phyloP scores from a whole-genome alignment of 2,888 invertebrate species.

The Tiphia femorata region DNA sequence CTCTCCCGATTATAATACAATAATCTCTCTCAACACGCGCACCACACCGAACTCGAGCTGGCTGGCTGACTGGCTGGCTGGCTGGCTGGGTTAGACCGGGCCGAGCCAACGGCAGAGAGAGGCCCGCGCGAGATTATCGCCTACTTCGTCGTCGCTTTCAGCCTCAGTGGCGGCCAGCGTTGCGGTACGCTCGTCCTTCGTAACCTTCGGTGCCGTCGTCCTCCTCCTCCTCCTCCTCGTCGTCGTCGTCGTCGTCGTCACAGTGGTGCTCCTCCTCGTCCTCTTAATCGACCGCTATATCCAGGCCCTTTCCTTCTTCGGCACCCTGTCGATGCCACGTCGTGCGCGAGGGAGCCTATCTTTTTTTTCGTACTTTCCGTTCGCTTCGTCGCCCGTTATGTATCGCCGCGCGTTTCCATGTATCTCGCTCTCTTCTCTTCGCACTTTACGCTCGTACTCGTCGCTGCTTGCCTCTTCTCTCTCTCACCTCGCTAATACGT shows the following conservation, averaged over 20 bases:
- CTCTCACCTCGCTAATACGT: constrained; percentile 28
- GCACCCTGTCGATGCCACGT: constrained; percentile 3
- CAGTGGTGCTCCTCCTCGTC: constrained; percentile 1
- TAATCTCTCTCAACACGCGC: constrained; percentile 35
- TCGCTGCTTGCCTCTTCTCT: constrained; percentile 25
- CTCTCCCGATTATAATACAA: not conserved
- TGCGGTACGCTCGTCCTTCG: constrained; percentile 32
- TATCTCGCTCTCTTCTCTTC: constrained; percentile 7
- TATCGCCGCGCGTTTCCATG: constrained; percentile 7
- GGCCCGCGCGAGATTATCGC: constrained; percentile 34
- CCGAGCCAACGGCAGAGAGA: not conserved
- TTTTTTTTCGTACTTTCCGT: constrained; percentile 9
- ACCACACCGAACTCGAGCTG: constrained; percentile 26
- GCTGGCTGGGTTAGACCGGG: constrained; percentile 20
- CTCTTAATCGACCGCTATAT: not conserved
- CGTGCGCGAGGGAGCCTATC: not conserved
- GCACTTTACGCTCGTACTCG: constrained; percentile 15
- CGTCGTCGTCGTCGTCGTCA: constrained; percentile 9
- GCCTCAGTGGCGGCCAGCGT: constrained; percentile 31
- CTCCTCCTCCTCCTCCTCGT: constrained; percentile 3
- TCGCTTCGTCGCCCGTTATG: constrained; percentile 17
- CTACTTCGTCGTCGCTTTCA: constrained; percentile 37
- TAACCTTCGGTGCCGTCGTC: constrained; percentile 10
- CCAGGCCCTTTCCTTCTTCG: not conserved
- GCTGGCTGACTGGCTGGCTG: constrained; percentile 11